Evolutionary conservation across 2,888 invertebrate species (phyloP).

Genomic region (Drosophila hamatofila): DNA sequence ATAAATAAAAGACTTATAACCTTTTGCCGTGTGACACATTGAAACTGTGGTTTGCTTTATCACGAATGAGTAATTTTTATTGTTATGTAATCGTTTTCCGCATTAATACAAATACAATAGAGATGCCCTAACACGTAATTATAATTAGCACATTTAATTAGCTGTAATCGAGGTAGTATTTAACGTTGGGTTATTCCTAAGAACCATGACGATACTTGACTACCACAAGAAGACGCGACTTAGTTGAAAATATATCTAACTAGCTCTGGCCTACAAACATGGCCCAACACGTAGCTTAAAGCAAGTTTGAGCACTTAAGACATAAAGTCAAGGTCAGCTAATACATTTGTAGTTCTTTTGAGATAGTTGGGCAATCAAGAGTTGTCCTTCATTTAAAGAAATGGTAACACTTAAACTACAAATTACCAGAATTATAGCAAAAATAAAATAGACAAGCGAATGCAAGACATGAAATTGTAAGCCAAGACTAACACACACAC

Average conservation of each 20-base stretch:
- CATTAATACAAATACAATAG: conserved; percentile 12
- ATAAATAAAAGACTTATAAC: neutral
- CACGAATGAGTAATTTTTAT: conserved; percentile 43
- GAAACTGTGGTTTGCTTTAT: neutral
- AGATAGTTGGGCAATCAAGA: neutral
- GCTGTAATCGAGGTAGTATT: conserved; percentile 20
- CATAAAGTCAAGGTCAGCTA: neutral
- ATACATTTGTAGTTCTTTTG: conserved; percentile 6
- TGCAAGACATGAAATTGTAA: conserved; percentile 27
- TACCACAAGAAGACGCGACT: conserved; percentile 2
- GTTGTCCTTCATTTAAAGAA: conserved; percentile 27
- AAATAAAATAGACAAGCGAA: conserved; percentile 28
- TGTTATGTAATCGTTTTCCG: conserved; percentile 31
- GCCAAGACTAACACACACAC: conserved; percentile 12
- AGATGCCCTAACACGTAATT: conserved; percentile 26
- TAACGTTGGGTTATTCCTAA: conserved; percentile 24
- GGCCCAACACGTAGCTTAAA: neutral
- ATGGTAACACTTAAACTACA: conserved; percentile 32
- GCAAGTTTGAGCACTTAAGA: neutral
- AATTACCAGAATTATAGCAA: conserved; percentile 37
- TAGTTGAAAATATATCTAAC: neutral
- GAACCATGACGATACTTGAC: conserved; percentile 31
- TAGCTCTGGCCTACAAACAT: neutral
- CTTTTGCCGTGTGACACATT: neutral
- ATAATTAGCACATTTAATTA: conserved; percentile 38